Base-by-base conservation (phyloP, 2,113 vertebrate genomes). In the Aleadryas rufinucha region DNA sequence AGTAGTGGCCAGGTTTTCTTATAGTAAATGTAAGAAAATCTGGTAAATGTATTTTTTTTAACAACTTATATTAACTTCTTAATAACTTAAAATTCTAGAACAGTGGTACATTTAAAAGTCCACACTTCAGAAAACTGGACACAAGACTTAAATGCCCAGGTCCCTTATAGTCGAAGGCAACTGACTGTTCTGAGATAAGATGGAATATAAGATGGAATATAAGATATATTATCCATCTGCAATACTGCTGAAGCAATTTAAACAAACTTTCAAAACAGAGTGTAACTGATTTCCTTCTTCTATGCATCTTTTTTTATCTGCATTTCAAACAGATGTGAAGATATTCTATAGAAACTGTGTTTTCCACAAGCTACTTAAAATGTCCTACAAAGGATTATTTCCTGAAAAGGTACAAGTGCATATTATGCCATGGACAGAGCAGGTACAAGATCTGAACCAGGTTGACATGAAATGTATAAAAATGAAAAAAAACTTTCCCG, bases 151-250 rank as follows among this genome's bases (percentile, higher is more conserved):
- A 81, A 74, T 61, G n/a, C 9, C 10, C 8, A 47, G 3, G 7
- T 74, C 17, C 13, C 16, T 39, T 39, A 35, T 0, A 70, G 9
- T 4, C 57, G 47, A 49, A 26, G 24, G 16, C 10, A 2, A 0
- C 3, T 27, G 13, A 24, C 8, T 70, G 4, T 45, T 65, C 28
- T 60, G 26, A 63, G 60, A 64, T 37, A 33, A 24, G 4, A 28
- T 26, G 5, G 45, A 44, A 53, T 26, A 14, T 33, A 35, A 21
- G 4, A 23, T 28, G 5, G 45, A 45, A 54, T 23, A 20, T 4
- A 33, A 56, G 12, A 49, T 27, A 35, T 59, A 59, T 26, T 35
- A 59, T 59, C n/a, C n/a, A 42, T 20, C 37, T 60, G 10, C 0
- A 0, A 50, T 26, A 39, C 14, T 37, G 10, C 11, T 82, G 23